A percentile compares a stretch with the other conserved stretches of the same genome.
Evolutionary conservation across 1,140 invertebrate species (phyloP).

Genomic region (Popillia japonica): DNA sequence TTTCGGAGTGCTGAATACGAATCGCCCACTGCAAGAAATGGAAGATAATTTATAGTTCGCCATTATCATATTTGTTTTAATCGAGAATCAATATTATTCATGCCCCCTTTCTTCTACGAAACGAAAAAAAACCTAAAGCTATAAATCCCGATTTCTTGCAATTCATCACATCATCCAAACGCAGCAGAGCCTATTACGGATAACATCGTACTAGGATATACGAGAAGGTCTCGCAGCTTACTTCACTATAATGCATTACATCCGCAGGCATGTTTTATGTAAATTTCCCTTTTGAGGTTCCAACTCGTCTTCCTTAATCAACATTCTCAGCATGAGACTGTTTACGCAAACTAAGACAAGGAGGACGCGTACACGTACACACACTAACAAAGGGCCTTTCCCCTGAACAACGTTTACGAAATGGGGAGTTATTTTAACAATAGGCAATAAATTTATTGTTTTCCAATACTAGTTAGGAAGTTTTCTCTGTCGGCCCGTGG

Average conservation of each 20-base stretch:
- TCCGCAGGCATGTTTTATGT: not conserved
- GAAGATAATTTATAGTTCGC: no score
- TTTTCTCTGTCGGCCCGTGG: not conserved
- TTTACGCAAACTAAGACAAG: not conserved
- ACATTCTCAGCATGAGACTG: not conserved
- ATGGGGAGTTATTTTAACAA: slow-evolving; percentile 24
- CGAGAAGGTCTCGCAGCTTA: not conserved
- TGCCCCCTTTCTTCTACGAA: no score
- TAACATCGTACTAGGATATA: no score
- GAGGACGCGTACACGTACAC: not conserved
- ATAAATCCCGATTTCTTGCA: no score
- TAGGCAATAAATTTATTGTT: slow-evolving; percentile 30
- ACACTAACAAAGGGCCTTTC: no score
- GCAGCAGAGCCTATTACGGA: no score
- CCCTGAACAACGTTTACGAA: not conserved
- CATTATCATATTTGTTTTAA: no score
- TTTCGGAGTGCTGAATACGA: no score
- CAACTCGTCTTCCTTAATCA: not conserved
- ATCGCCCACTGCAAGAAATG: no score
- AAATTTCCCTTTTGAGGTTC: not conserved
- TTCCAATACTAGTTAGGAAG: slow-evolving; percentile 13
- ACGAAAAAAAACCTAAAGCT: no score
- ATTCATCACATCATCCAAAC: no score
- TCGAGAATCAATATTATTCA: no score
- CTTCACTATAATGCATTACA: not conserved